Evolutionary conservation across 2,888 invertebrate genomes (phyloP), one percentile per base, ranked within the genome.

Genomic region (Dynastes tityus): DNA sequence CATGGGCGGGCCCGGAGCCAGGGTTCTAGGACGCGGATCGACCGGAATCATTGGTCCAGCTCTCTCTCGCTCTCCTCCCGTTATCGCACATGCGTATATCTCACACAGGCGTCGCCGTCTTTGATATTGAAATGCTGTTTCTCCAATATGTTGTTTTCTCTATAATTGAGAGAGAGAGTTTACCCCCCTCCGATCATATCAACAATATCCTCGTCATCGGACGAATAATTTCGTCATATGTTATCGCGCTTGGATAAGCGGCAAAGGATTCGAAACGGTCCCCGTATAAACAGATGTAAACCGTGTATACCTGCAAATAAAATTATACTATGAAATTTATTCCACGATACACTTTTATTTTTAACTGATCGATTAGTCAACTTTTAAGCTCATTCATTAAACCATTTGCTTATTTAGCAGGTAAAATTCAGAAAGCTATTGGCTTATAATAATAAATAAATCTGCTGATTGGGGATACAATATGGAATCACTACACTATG

Each of bases 1-100:
- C 87, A 88, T 88, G 88, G 87, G 87, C 87, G 86, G 87, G 83
- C 85, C 85, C 85, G 84, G 83, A 83, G 83, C 83, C 83, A 83
- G 83, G 81, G 84, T 83, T 83, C 84, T 83, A 84, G 85, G 90
- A 90, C 90, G 91, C 85, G 85, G 85, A 87, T 87, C 87, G 87
- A 87, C 87, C 87, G 86, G 87, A 87, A 85, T 84, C 85, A 87
- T 86, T 87, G 87, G 87, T 87, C 86, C 86, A 84, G 82, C 83
- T 78, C 81, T 80, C 81, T 79, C 84, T 82, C 81, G 82, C 84
- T 81, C 80, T 82, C 83, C 84, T 84, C 84, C 83, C 83, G 83
- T 84, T 82, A 79, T 80, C 83, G 82, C 83, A 84, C 86, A 85
- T 84, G 85, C 83, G 82, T 83, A 82, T 55, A 53, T 51, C 51